Base-by-base conservation (phyloP, 2,797 vertebrate species). In the Girardinus metallicus region DNA sequence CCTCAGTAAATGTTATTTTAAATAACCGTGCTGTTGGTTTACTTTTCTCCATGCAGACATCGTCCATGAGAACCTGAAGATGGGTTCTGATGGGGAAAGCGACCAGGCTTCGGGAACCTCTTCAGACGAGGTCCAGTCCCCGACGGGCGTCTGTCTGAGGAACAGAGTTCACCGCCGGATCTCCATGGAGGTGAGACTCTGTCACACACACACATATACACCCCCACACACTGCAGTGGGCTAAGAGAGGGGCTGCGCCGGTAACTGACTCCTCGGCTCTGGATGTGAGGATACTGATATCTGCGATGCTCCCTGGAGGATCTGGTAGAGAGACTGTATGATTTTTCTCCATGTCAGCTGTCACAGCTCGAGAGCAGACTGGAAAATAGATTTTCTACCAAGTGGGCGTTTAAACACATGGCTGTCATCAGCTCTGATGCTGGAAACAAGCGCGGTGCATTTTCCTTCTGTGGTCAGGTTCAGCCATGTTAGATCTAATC, bases 1-100 rank as follows among this genome's bases (percentile, higher is more conserved):
- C 1, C 64, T 26, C 64, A 18, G 7, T n/a, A 8, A 11, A 26
- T 41, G 41, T 41, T 2, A 41, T 68, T 12, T 26, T 2, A 18
- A 36, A 16, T 64, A 73, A 62, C 44, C 1, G 12, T 47, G 9
- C 4, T 26, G 4, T 5, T 36, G 8, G n/a, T 60, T 21, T 57
- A 12, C 1, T 57, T 77, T 41, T 68, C n/a, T 82, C 44, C 34
- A 55, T 10, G 75, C 36, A 99, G 98, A 99, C 94, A 99, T 99
- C 78, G 98, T 99, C 81, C 98, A 99, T 77, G 98, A 99, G 95
- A 99, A 99, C 93, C 94, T 99, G 91, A 99, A 99, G 96, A 99
- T 99, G 97, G 98, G 98, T 74, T 99, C 98, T 2, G 98, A 99
- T 57, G 97, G 96, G 46, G 97, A 98, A 95, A 99, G 98, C 86